phyloP scores from a whole-genome alignment of 1,140 invertebrate genomes.

The Heliconius eleuchia region DNA sequence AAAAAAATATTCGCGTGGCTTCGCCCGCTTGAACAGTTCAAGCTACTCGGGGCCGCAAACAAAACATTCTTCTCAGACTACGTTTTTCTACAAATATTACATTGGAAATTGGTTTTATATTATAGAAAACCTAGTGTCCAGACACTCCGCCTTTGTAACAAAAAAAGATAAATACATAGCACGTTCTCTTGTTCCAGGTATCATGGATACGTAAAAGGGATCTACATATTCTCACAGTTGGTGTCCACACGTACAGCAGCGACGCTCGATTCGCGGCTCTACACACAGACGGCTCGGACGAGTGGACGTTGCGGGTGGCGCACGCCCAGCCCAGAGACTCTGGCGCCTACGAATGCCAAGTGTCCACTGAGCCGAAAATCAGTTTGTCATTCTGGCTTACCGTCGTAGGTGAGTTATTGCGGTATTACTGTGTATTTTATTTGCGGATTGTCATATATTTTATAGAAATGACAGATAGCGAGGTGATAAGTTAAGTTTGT shows the following conservation, averaged over 20 bases:
- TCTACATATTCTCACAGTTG: slow-evolving; percentile 88
- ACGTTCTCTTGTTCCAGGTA: slow-evolving; percentile 76
- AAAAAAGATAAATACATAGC: not conserved
- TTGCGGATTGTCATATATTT: not conserved
- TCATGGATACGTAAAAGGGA: slow-evolving; percentile 89
- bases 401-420: slow-evolving; percentile 87
- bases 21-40: no score
- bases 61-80: no score
- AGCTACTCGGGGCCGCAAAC: no score
- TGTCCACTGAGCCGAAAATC: slow-evolving; percentile 93
- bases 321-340: slow-evolving; percentile 90
- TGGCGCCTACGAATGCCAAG: slow-evolving; percentile 92
- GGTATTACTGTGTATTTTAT: slow-evolving; percentile 43
- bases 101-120: no score
- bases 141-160: no score
- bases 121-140: no score
- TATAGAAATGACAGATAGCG: not conserved
- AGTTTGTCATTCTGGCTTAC: slow-evolving; percentile 89
- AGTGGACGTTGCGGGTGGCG: slow-evolving; percentile 92
- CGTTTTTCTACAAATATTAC: no score
- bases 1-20: no score
- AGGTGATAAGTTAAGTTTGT: not conserved
- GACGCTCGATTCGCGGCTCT: slow-evolving; percentile 89
- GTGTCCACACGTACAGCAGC: slow-evolving; percentile 88
- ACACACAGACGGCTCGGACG: slow-evolving; percentile 92